A percentile compares a stretch with the other conserved stretches of the same genome.
Conservation (phyloP, 1,140 invertebrate species). For the Cydia pomonella region DNA sequence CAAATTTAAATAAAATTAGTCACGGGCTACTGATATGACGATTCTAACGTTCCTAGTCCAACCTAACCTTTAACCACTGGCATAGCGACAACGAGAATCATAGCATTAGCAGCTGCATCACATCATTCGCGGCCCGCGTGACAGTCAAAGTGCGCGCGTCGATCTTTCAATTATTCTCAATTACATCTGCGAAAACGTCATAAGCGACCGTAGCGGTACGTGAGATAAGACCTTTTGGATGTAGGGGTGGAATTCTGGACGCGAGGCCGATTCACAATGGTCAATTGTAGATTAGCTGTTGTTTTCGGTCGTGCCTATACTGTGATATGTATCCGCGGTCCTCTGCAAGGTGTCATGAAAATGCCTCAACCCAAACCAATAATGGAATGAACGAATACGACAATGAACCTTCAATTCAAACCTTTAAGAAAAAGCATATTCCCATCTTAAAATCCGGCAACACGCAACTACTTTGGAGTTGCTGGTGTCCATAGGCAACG, state of each 20-base stretch:
- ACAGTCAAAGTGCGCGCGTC: slow-evolving; percentile 62
- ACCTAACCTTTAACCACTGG: slow-evolving; percentile 32
- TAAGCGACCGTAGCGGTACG: neutral
- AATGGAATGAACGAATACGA: no score
- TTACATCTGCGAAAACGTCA: slow-evolving; percentile 55
- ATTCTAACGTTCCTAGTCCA: neutral
- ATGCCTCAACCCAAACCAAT: neutral
- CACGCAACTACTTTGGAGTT: no score
- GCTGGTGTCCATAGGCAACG: no score
- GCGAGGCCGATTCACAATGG: slow-evolving; percentile 20
- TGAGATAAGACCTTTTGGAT: neutral
- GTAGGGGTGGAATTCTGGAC: neutral
- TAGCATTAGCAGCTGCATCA: slow-evolving; percentile 51
- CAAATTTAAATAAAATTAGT: no score
- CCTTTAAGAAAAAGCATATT: no score
- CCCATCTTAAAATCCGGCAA: no score
- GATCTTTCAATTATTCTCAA: slow-evolving; percentile 71
- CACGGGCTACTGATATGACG: neutral
- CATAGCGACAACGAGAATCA: slow-evolving; percentile 44
- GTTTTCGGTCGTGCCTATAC: slow-evolving; percentile 3
- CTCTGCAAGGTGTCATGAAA: neutral
- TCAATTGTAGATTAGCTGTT: slow-evolving; percentile 5
- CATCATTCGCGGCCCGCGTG: slow-evolving; percentile 58
- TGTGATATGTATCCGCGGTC: neutral
- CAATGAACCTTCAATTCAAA: no score